Conservation (phyloP, 2,888 invertebrate genomes). For the Phalera bucephala region DNA sequence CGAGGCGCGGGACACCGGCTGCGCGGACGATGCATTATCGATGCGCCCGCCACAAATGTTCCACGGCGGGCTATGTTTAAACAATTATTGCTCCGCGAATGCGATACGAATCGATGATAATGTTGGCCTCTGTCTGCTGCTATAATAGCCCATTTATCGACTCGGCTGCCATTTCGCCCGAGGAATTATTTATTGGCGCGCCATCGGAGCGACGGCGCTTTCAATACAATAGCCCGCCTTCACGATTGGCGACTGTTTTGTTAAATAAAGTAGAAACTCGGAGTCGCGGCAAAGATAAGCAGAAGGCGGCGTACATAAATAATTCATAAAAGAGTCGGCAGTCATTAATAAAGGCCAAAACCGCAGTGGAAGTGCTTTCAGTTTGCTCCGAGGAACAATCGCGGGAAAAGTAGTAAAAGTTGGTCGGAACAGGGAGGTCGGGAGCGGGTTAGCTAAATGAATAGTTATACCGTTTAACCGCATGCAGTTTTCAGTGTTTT, state of each 20-base stretch:
- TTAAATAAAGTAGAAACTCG: constrained; percentile 72
- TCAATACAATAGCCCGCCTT: constrained; percentile 68
- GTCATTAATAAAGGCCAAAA: constrained; percentile 68
- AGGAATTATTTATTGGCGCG: constrained; percentile 75
- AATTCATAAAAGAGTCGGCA: constrained; percentile 70
- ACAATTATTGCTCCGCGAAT: constrained; percentile 74
- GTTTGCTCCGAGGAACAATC: constrained; percentile 38
- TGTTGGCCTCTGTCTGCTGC: constrained; percentile 74
- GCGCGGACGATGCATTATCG: too few species aligned
- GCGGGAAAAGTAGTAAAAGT: constrained; percentile 46
- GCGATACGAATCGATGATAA: constrained; percentile 78
- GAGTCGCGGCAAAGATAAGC: constrained; percentile 58
- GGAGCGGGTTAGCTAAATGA: constrained; percentile 24
- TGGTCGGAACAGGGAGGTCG: constrained; percentile 26
- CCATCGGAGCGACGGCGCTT: constrained; percentile 67
- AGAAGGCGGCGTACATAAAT: constrained; percentile 66
- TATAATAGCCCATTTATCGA: constrained; percentile 80
- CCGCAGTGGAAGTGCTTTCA: constrained; percentile 53
- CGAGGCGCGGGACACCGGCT: constrained; percentile 47
- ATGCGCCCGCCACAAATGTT: constrained; percentile 64
- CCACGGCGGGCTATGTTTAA: constrained; percentile 71
- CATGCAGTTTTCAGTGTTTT: constrained; percentile 8
- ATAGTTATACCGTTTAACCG: constrained; percentile 19
- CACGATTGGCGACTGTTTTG: constrained; percentile 62
- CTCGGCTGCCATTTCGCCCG: constrained; percentile 65